These are phyloP conservation scores for Sorex maritimensis DNA, from an alignment of 2,797 vertebrate species.

Conservation along the genomic window DNA sequence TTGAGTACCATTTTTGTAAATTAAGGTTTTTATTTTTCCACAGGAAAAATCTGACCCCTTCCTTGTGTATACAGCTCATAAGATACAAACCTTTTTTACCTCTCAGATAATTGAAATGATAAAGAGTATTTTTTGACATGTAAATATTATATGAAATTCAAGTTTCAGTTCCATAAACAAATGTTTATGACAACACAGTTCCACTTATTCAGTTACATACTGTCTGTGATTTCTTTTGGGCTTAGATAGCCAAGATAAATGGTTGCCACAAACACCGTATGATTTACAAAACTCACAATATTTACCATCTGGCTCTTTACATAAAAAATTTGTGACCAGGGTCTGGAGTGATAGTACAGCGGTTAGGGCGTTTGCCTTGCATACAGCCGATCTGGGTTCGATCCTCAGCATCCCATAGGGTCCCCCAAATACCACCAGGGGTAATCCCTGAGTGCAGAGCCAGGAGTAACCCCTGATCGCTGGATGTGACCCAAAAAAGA, in stretches of 20 bases:
- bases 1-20: slow-evolving; percentile 38
- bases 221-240: background rate
- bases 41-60: background rate
- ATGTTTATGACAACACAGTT: slow-evolving; percentile 28
- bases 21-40: background rate
- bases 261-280: background rate
- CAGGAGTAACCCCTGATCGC: too few species aligned
- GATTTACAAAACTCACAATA: background rate
- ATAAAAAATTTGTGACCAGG: background rate
- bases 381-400: too few species aligned
- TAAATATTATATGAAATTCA: slow-evolving; percentile 60
- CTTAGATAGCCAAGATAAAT: background rate
- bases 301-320: slow-evolving; percentile 23
- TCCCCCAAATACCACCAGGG: too few species aligned
- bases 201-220: background rate
- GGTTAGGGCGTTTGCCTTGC: too few species aligned
- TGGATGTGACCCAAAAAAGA: too few species aligned
- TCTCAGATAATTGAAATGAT: slow-evolving; percentile 49
- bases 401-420: too few species aligned
- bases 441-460: too few species aligned
- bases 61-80: background rate
- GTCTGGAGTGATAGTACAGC: too few species aligned
- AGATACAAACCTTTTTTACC: slow-evolving; percentile 20
- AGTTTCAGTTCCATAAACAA: slow-evolving; percentile 49
- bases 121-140: slow-evolving; percentile 23